A percentile compares a stretch with the other conserved stretches of the same genome.
These are phyloP conservation scores for Eretmodus cyanostictus DNA, from an alignment of 2,113 vertebrate species.

Conservation along the genomic window DNA sequence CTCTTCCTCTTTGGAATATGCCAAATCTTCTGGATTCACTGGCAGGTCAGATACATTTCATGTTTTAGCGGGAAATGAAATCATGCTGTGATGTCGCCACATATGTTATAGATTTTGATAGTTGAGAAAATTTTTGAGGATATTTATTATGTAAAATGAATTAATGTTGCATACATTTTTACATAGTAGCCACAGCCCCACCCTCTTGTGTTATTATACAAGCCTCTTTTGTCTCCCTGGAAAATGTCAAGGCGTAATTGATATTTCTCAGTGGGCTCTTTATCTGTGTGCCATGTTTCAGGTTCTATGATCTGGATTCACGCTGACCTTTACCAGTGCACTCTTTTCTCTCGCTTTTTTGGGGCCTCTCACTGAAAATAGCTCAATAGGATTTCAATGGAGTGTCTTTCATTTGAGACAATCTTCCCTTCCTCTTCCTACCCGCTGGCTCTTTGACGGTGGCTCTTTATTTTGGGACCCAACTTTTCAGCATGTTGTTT, in stretches of 20 bases:
- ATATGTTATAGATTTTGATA: neutral
- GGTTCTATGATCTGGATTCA: conserved; percentile 65
- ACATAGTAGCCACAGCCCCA: conserved; percentile 4
- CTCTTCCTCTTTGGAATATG: neutral
- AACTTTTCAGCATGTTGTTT: conserved; percentile 59
- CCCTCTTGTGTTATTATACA: conserved; percentile 22
- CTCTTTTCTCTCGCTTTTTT: conserved; percentile 36
- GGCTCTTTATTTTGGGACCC: conserved; percentile 56
- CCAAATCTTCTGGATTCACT: conserved; percentile 1
- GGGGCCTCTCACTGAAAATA: conserved; percentile 53
- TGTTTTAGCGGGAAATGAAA: neutral
- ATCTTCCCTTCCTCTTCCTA: conserved; percentile 50
- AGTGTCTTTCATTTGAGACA: conserved; percentile 65
- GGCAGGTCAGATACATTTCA: neutral
- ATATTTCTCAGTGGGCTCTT: conserved; percentile 66
- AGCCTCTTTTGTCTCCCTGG: conserved; percentile 60
- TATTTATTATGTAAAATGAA: neutral
- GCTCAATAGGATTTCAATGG: conserved; percentile 65
- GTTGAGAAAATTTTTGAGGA: neutral
- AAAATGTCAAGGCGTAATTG: conserved; percentile 75
- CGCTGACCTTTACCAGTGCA: conserved; percentile 65
- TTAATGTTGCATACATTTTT: neutral
- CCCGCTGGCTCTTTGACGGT: conserved; percentile 41
- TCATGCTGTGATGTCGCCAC: neutral
- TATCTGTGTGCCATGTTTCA: conserved; percentile 65